These are phyloP conservation scores for Drosophila algonquin DNA, from an alignment of 2,888 invertebrate genomes.

Conservation along the genomic window DNA sequence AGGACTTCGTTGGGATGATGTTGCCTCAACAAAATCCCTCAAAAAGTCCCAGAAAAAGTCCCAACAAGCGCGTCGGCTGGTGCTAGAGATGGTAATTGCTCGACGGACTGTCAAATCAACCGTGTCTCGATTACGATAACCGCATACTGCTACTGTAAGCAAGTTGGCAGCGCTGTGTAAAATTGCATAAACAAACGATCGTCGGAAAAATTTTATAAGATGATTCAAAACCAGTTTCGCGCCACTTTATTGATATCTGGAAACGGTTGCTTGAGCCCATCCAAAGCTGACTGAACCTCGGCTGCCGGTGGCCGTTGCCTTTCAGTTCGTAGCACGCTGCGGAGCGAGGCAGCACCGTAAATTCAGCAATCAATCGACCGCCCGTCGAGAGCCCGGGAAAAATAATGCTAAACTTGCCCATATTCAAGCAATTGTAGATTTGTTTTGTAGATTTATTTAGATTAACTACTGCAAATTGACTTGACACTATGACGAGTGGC, in stretches of 20 bases:
- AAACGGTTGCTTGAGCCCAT: not conserved
- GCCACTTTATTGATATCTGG: slow-evolving; percentile 24
- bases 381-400: not conserved
- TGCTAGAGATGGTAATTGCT: too few species aligned
- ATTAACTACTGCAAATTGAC: slow-evolving; percentile 22
- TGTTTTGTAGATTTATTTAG: too few species aligned
- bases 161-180: not conserved
- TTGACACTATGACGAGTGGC: slow-evolving; percentile 6
- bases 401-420: slow-evolving; percentile 26
- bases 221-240: slow-evolving; percentile 32
- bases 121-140: too few species aligned
- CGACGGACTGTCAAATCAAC: too few species aligned
- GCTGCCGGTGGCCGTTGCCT: slow-evolving; percentile 4
- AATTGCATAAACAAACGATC: slow-evolving; percentile 23
- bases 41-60: too few species aligned
- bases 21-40: too few species aligned
- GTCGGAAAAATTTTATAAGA: slow-evolving; percentile 1
- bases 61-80: too few species aligned
- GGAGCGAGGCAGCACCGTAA: slow-evolving; percentile 3
- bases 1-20: too few species aligned
- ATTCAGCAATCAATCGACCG: not conserved
- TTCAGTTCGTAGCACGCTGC: slow-evolving; percentile 7
- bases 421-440: slow-evolving; percentile 13
- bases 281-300: not conserved
- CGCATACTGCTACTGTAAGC: too few species aligned